Conservation (phyloP, 2,888 invertebrate species). For the Dorcus parallelipipedus region DNA sequence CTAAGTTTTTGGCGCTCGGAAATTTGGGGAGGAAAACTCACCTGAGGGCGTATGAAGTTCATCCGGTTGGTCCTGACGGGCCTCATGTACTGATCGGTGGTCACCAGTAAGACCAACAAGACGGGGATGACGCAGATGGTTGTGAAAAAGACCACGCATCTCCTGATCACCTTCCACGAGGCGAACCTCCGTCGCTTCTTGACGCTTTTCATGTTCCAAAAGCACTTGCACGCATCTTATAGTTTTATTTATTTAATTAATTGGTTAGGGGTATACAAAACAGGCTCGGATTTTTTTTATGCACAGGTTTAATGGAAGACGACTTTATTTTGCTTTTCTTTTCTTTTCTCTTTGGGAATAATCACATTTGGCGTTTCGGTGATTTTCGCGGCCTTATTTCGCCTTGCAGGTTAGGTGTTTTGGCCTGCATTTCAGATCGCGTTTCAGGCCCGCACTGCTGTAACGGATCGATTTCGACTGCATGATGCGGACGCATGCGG, state of each 20-base stretch:
- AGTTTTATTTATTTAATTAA: conserved; percentile 17
- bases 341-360: not conserved
- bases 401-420: not conserved
- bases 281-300: conserved; percentile 6
- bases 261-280: conserved; percentile 6
- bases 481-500: conserved; percentile 6
- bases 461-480: conserved; percentile 9
- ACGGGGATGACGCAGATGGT: conserved; percentile 60
- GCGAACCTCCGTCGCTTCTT: conserved; percentile 43
- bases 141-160: conserved; percentile 59
- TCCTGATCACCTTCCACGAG: conserved; percentile 49
- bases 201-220: not conserved
- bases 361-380: not conserved
- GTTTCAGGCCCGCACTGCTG: conserved; percentile 1
- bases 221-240: not conserved
- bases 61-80: conserved; percentile 33
- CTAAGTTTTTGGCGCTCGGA: too few relatives aligned
- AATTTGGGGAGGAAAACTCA: conserved; percentile 35
- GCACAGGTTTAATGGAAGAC: conserved; percentile 8
- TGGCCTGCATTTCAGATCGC: conserved; percentile 5
- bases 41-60: conserved; percentile 52
- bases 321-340: not conserved
- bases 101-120: conserved; percentile 58
- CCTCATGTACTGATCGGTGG: conserved; percentile 61
- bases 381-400: not conserved